phyloP scores from a whole-genome alignment of 2,888 invertebrate genomes.

The Tholera decimalis region DNA sequence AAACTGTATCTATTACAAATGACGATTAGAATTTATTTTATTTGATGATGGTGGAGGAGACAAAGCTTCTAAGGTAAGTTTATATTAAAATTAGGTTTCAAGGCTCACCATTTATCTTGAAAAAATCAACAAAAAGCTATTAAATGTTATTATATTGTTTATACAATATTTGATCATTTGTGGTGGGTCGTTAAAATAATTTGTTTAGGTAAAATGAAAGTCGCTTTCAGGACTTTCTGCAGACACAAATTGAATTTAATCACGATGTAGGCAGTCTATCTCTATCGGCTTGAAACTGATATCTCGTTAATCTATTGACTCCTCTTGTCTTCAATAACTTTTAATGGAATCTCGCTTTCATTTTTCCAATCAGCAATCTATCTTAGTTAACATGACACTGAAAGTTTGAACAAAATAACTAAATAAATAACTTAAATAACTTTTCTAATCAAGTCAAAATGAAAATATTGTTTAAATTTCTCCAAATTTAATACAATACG shows the following conservation, averaged over 20 bases:
- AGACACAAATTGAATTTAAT: slow-evolving; percentile 34
- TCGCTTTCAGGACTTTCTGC: slow-evolving; percentile 15
- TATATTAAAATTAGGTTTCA: no score
- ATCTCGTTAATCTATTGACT: slow-evolving; percentile 43
- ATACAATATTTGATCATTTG: no score
- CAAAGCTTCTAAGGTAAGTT: no score
- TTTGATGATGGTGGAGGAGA: no score
- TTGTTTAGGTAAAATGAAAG: neutral
- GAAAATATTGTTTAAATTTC: no score
- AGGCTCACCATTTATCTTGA: no score
- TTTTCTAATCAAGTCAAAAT: no score
- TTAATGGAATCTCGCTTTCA: slow-evolving; percentile 53
- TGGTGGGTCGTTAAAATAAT: neutral
- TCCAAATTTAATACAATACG: no score
- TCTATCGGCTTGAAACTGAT: slow-evolving; percentile 28
- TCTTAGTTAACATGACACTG: slow-evolving; percentile 53
- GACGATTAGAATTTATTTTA: slow-evolving; percentile 4
- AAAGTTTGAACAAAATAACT: slow-evolving; percentile 53
- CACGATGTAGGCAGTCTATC: slow-evolving; percentile 31
- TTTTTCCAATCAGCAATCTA: slow-evolving; percentile 34
- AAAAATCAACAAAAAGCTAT: no score
- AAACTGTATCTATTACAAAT: slow-evolving; percentile 3
- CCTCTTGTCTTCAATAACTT: slow-evolving; percentile 57
- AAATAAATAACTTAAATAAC: no score
- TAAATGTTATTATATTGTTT: no score